Conservation (phyloP, 2,888 invertebrate species). For the Nematopogon swammerdamellus region DNA sequence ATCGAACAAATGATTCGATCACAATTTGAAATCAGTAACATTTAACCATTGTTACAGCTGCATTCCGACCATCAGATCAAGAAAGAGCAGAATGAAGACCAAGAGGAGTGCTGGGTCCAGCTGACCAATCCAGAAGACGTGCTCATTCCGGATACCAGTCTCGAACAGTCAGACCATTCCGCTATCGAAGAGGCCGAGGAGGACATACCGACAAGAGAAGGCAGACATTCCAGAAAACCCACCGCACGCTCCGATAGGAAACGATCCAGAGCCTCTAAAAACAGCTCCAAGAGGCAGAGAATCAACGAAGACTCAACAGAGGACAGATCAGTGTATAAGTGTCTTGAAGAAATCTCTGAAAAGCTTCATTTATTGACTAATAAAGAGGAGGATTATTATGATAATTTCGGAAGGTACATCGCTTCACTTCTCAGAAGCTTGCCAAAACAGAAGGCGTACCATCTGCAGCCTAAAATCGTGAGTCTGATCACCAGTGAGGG, state of each 20-base stretch:
- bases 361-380: not conserved
- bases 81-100: not conserved
- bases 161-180: not conserved
- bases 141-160: not conserved
- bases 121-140: not conserved
- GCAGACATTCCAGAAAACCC: no score
- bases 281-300: not conserved
- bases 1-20: no score
- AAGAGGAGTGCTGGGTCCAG: not conserved
- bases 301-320: not conserved
- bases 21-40: not conserved
- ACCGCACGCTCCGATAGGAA: not conserved
- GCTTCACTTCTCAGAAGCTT: constrained; percentile 21
- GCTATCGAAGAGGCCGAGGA: not conserved
- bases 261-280: not conserved
- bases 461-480: constrained; percentile 20
- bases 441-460: constrained; percentile 18
- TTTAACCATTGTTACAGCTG: not conserved
- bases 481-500: constrained; percentile 5
- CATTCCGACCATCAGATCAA: not conserved
- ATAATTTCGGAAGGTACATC: constrained; percentile 25
- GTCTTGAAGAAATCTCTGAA: not conserved
- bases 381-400: constrained; percentile 17
- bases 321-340: not conserved
- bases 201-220: no score